These are phyloP conservation scores for Oncorhynchus gorbuscha DNA, from an alignment of 2,113 vertebrate genomes.

Conservation along the genomic window DNA sequence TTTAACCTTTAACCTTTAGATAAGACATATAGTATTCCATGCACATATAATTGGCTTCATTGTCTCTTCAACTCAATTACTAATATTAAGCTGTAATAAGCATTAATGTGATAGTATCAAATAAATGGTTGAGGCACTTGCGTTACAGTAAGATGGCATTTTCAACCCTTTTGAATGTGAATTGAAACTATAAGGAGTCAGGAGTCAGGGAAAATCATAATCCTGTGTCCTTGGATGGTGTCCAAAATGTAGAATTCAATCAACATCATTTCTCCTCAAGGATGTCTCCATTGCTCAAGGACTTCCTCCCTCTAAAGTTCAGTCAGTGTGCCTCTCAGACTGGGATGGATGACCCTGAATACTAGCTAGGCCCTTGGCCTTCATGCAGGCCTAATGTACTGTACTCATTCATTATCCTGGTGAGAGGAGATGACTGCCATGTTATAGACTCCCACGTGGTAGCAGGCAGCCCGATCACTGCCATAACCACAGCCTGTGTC, in stretches of 20 bases:
- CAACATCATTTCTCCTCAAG: conserved; percentile 29
- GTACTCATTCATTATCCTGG: conserved; percentile 27
- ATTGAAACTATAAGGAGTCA: background rate
- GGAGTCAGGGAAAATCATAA: conserved; percentile 28
- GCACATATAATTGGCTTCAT: too few relatives aligned
- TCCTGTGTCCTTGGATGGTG: conserved; percentile 46
- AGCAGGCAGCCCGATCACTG: conserved; percentile 7
- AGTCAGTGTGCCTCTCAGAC: conserved; percentile 18
- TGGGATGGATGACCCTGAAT: conserved; percentile 18
- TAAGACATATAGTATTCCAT: conserved; percentile 18
- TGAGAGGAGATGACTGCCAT: conserved; percentile 22
- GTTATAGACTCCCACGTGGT: conserved; percentile 9
- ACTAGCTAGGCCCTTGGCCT: conserved; percentile 5
- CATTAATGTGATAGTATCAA: background rate
- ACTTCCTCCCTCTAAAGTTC: conserved; percentile 28
- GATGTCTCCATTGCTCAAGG: conserved; percentile 49
- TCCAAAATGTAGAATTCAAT: conserved; percentile 52
- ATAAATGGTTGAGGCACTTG: background rate
- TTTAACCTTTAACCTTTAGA: conserved; percentile 44
- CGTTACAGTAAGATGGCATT: conserved; percentile 1
- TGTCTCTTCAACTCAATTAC: background rate
- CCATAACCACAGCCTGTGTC: background rate
- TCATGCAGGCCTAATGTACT: background rate
- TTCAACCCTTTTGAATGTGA: conserved; percentile 25
- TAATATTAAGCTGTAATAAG: conserved; percentile 7